These are phyloP conservation scores for Manacus vitellinus DNA, from an alignment of 2,113 vertebrate genomes.

Conservation along the genomic window DNA sequence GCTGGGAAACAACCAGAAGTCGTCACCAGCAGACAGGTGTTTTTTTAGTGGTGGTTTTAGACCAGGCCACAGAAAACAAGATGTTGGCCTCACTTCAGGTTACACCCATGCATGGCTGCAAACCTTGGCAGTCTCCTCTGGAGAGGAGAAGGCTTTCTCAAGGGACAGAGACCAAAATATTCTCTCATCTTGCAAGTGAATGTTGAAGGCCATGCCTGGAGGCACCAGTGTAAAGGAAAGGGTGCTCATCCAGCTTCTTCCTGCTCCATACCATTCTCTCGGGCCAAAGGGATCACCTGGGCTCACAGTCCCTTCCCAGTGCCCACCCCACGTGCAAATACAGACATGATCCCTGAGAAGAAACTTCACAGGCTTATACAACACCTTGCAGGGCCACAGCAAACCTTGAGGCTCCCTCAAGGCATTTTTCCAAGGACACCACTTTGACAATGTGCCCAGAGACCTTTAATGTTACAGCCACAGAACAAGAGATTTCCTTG, in stretches of 20 bases:
- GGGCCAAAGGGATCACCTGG: background rate
- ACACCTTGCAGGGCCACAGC: background rate
- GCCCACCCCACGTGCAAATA: background rate
- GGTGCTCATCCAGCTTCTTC: background rate
- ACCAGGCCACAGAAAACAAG: background rate
- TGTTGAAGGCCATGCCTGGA: background rate
- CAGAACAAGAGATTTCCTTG: background rate
- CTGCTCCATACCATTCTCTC: rapidly evolving
- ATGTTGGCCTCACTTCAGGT: background rate
- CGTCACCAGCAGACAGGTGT: background rate
- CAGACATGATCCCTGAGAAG: rapidly evolving
- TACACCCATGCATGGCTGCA: background rate
- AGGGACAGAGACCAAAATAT: background rate
- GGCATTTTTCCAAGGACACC: background rate
- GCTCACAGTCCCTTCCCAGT: background rate
- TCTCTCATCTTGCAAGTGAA: background rate
- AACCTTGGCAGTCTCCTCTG: background rate
- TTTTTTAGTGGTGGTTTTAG: background rate
- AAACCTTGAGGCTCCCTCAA: background rate
- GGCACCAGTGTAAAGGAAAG: rapidly evolving
- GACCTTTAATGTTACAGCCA: background rate
- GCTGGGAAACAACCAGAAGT: background rate
- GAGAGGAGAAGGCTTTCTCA: background rate
- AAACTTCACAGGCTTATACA: background rate
- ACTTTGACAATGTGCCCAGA: background rate